Conservation (phyloP, 2,113 vertebrate species). For the Tachysurus vachellii region DNA sequence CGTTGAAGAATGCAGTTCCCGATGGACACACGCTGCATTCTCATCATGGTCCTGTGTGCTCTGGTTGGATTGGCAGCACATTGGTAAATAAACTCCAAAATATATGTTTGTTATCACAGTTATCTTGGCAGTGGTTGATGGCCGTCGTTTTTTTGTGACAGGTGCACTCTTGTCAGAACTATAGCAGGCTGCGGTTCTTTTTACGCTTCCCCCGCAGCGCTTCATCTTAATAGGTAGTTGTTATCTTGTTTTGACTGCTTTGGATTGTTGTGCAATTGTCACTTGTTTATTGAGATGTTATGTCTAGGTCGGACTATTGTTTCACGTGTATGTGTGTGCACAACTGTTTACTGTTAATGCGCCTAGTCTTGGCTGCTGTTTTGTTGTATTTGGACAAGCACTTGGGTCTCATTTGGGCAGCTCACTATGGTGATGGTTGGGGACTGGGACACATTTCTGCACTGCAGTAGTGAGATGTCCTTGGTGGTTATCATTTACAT, state of each 20-base stretch:
- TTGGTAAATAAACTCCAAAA: conserved; percentile 53
- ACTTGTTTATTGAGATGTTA: conserved; percentile 43
- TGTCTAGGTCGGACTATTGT: conserved; percentile 33
- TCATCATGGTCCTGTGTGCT: conserved; percentile 27
- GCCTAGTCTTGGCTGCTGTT: conserved; percentile 4
- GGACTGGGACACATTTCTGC: conserved; percentile 37
- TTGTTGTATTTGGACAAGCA: neutral
- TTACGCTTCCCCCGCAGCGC: conserved; percentile 20
- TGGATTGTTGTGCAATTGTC: conserved; percentile 32
- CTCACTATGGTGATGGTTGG: conserved; percentile 27
- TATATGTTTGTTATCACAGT: conserved; percentile 56
- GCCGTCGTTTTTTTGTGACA: conserved; percentile 48
- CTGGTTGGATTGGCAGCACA: conserved; percentile 36
- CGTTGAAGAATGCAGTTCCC: conserved; percentile 44
- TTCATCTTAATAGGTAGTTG: conserved; percentile 43
- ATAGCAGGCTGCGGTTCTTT: conserved; percentile 28
- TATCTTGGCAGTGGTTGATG: conserved; percentile 43
- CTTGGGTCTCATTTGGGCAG: neutral
- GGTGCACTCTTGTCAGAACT: conserved; percentile 38
- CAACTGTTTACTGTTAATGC: conserved; percentile 20
- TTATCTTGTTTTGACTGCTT: conserved; percentile 47
- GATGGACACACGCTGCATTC: conserved; percentile 33
- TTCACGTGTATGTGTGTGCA: neutral
- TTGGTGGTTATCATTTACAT: conserved; percentile 50
- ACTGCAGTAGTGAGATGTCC: conserved; percentile 38